Evolutionary conservation across 30 jellyfish, hydroid and myxozoan species (phyloP), one percentile per base, ranked within the genome.

Genomic region (Aurelia aurita complex sp. Pacific): DNA sequence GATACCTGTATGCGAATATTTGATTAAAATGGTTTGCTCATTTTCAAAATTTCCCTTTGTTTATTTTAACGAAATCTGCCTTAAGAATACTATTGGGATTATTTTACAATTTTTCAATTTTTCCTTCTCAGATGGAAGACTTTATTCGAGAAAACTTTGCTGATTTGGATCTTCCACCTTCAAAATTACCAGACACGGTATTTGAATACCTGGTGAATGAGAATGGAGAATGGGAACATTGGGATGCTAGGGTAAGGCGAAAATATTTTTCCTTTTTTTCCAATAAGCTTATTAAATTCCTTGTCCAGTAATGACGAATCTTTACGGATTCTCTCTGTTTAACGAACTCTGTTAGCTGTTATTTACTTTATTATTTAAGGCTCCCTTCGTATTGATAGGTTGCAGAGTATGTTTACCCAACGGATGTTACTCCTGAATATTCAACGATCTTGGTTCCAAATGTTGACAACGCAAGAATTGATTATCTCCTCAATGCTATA

Each of bases 381-480:
- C 57, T 6, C 57, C 57, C 11, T 46, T 46, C 8, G 14, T 7
- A 46, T 46, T 59, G n/a, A 69, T 53, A 80, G 87, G 96, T 80
- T 68, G 80, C 75, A 29, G 94, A 73, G 42, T 84, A 72, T 86
- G 86, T 67, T 18, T 91, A 85, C 67, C 98, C 98, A 29, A 57
- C 90, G 5, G 96, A 91, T 51, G 29, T 71, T 3, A 80, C 94
- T 53, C 98, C 96, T 10, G 96, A 86, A 32, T 91, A 76, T 77
- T 91, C 98, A 8, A 73, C 98, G 29, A 86, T 91, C 67, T 80
- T 91, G 69, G 98, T 91, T 13, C 98, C 98, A 0, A 91, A 86
- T 67, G 96, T 91, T 35, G 98, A 91, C 83, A 91, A 91, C 86
- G 74, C 91, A 67, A 80, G 98, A 42, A 91, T 86, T 23, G 96